Base-by-base conservation (phyloP, 2,113 vertebrate species). In the Rhadina sibilatrix region DNA sequence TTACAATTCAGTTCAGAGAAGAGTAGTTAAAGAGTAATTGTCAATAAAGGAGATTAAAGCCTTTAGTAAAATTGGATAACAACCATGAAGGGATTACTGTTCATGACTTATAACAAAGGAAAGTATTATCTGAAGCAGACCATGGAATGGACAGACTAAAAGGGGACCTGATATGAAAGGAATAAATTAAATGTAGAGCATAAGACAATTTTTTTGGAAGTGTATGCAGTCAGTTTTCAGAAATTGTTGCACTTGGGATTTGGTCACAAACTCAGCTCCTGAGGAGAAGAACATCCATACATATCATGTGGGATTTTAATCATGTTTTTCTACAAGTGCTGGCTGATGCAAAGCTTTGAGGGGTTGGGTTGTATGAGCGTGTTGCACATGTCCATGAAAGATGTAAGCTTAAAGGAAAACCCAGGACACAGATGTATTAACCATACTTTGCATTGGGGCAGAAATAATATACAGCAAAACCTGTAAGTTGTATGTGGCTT, bases 21-120 rank as follows among this genome's bases (percentile, higher is more conserved):
- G 44, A 77, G 40, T 47, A 63, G 46, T 83, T 93, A n/a, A 88
- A 83, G 42, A 90, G 40, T 83, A 74, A 81, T 92, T 92, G 89
- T 94, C 93, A 96, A 69, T 92, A 94, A 68, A 87, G 74, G 65
- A 76, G 81, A 84, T 95, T 95, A 95, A 92, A 91, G 83, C 74
- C 44, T 80, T 44, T 79, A 44, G 87, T 82, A 87, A 94, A 95
- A 89, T 61, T 68, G 77, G 74, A 65, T 93, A 95, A 96, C 74
- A 84, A 91, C 89, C 81, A 40, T 94, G 77, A 96, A 91, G 77
- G 70, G 74, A 94, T 97, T 96, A 94, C 69, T 93, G 28, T 89
- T 94, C 6, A 3, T 79, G 81, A 93, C n/a, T 84, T 92, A 30
- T 6, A 85, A 95, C 74, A 94, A 95, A 94, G 70, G 83, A 37